Conservation (phyloP, 2,113 vertebrate species). For the Columba janthina region DNA sequence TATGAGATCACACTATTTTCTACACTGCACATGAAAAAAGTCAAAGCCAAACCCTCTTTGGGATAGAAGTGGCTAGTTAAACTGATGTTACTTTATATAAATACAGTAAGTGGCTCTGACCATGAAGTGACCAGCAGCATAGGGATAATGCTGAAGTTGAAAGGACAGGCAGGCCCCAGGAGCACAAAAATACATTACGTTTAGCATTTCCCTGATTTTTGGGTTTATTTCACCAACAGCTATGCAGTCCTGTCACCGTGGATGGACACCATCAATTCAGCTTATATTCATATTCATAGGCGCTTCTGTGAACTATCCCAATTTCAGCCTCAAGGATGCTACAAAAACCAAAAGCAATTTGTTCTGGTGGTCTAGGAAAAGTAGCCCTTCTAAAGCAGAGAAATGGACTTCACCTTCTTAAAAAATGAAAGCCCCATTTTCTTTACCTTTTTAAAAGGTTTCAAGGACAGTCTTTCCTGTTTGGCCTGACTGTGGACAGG, state of each 20-base stretch:
- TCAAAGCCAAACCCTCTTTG: neutral
- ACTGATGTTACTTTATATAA: neutral
- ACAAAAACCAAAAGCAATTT: neutral
- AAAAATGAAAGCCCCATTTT: neutral
- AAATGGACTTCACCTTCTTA: neutral
- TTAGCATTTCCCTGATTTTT: neutral
- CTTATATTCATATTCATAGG: neutral
- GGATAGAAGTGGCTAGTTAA: neutral
- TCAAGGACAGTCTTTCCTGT: neutral
- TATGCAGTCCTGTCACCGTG: neutral
- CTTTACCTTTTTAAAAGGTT: neutral
- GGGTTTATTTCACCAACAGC: neutral
- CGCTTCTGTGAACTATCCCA: neutral
- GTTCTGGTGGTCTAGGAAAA: neutral
- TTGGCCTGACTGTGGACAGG: neutral
- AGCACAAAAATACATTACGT: accelerated
- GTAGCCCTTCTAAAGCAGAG: neutral
- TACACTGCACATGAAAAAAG: neutral
- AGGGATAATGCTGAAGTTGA: neutral
- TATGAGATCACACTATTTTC: neutral
- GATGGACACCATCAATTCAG: neutral
- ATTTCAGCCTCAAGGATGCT: neutral
- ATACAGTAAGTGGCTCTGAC: neutral
- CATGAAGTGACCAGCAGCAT: neutral
- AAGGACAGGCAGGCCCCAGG: neutral